Conservation (phyloP, 2,113 vertebrate genomes). For the Antennarius striatus region DNA sequence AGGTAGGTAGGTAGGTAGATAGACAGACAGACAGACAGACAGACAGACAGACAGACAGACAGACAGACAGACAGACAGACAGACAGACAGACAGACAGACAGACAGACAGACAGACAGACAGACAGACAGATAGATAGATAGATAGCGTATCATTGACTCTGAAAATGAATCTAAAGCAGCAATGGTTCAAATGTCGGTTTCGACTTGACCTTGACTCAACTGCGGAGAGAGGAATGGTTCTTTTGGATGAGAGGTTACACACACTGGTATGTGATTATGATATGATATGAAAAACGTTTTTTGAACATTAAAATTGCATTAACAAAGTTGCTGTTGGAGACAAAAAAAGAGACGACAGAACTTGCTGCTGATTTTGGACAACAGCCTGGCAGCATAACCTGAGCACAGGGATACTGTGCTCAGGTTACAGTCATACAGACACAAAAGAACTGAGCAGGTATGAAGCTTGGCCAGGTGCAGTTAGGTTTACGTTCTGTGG, state of each 20-base stretch:
- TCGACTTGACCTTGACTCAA: too few species aligned
- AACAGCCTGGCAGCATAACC: constrained; percentile 16
- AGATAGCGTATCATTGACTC: background rate
- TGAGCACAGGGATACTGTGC: constrained; percentile 25
- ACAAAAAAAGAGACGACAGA: constrained; percentile 18
- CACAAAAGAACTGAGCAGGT: constrained; percentile 44
- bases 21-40: too few species aligned
- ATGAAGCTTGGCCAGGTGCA: constrained; percentile 66
- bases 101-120: background rate
- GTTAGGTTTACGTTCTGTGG: constrained; percentile 66
- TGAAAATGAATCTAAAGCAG: too few species aligned
- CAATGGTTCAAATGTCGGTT: too few species aligned
- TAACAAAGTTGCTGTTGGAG: constrained; percentile 10
- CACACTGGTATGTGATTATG: too few species aligned
- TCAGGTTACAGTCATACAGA: constrained; percentile 23
- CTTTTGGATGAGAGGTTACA: too few species aligned
- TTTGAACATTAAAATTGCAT: constrained; percentile 30
- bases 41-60: too few species aligned
- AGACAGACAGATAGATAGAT: background rate
- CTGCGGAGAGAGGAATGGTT: too few species aligned
- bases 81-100: background rate
- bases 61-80: background rate
- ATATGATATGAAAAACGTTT: background rate
- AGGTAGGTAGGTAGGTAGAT: too few species aligned
- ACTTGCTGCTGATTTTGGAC: constrained; percentile 45